Evolutionary conservation across 2,113 vertebrate genomes (phyloP), one percentile per base, ranked within the genome.

Genomic region (Microcebus ravelobensis): DNA sequence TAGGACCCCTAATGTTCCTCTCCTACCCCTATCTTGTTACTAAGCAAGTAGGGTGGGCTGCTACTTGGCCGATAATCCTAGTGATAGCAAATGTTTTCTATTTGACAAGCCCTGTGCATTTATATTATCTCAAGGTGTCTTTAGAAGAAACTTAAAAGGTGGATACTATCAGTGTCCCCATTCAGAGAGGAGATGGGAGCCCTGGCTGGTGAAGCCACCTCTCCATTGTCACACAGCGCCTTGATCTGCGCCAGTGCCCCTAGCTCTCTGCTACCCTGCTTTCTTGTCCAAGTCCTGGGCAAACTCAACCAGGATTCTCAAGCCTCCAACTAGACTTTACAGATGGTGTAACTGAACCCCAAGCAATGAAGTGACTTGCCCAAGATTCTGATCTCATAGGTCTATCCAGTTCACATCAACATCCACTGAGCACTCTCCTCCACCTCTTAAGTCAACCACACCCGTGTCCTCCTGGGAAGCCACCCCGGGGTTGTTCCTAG

Each of bases 301-400:
- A 92, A 92, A 82, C 71, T 77, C 55, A 55, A 5, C 27, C 71
- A 70, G 87, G 70, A 31, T 82, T 67, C 76, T 81, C 15, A 57
- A 68, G 65, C 31, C 27, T 20, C 59, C 59, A 59, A 0, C 21
- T 82, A 20, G 87, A 87, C 73, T 83, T 90, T 61, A 70, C 39
- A 82, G 45, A 74, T 5, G 12, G 42, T 39, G 18, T 76, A 71
- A 52, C 36, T 70, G 65, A 95, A 87, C 8, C 17, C 36, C 23
- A 50, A 39, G 25, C 42, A 83, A 31, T 50, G 74, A 93, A 86
- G 8, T 52, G 87, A 82, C 77, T 91, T 55, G 39, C 67, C 57
- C 39, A 92, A 79, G 82, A 67, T 71, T 65, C 95, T 79, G n/a
- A 70, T 39, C 71, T 85, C 57, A 68, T 73, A 94, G 61, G 42